Base-by-base conservation (phyloP, 2,888 invertebrate species). In the Pyrrhia umbra region DNA sequence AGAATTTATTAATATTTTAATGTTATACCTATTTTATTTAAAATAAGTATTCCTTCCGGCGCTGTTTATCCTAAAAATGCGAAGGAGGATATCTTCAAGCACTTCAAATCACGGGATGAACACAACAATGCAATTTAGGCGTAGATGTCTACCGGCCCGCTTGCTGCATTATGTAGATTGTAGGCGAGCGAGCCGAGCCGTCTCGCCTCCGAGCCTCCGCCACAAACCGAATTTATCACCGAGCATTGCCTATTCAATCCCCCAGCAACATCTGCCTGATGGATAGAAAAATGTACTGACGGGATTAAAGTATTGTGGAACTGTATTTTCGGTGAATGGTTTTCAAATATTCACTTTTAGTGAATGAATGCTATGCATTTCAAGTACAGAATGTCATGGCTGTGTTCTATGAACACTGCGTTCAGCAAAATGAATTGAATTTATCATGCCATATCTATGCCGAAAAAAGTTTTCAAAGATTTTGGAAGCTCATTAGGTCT, bases 201-300 rank as follows among this genome's bases (percentile, higher is more conserved):
- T 79, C 88, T 91, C 86, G 72, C 74, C 64, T 70, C 58, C 72
- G 34, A 63, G 75, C 75, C 70, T 73, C 67, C 68, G 69, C 81
- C 84, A 51, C 88, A 90, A 91, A 91, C 92, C 88, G 92, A 93
- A 92, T 94, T 94, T 94, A 94, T 94, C 94, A 86, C 92, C 88
- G 88, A 85, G 85, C 90, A 92, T 92, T 92, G 92, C 88, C 92
- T 91, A 94, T 94, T 92, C 94, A 92, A 90, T 91, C 85, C 90
- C 85, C 84, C 85, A 82, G 84, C 87, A 89, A 89, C 93, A 92
- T 93, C 92, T 92, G 92, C 88, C 88, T 87, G 81, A 83, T 84
- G 85, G 88, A 85, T 77, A 75, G 68, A 77, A 80, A 80, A 77
- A 77, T 68, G 54, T 68, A 65, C 63, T 64, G 45, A 46, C 54